Base-by-base conservation (phyloP, 1,140 invertebrate species). In the Nephila pilipes region DNA sequence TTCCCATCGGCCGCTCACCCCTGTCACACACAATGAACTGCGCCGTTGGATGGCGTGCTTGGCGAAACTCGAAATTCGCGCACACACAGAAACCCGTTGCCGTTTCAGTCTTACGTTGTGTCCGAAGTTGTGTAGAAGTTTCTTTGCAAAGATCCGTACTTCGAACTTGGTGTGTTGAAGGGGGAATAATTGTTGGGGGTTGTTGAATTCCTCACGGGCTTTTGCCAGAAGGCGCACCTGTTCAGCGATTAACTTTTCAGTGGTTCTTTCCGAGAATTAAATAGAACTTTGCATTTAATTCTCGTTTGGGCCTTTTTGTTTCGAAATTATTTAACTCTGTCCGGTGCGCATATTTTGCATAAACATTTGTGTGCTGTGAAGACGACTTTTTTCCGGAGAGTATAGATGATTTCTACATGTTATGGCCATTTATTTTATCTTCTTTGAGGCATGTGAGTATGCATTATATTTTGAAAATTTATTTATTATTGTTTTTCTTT, bases 31-130 rank as follows among this genome's bases (percentile, higher is more conserved):
- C 88, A 90, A 90, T 90, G 88, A 58, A 90, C 88, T 81, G 69
- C 88, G 88, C 85, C 85, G 55, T 36, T 80, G 69, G 88, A 80
- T 80, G 88, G 69, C 69, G 88, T 90, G 75, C 88, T 90, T 58
- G 88, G 65, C 88, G 88, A 32, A 90, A 90, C 88, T 90, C 88
- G 88, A 32, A 75, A 88, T 88, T 88, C 87, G 87, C 87, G 63
- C 63, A 69, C 87, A 75, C 75, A 58, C 87, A 46, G 46, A 46
- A 90, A 90, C 54, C 83, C 83, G 69, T 75, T 75, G 69, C 69
- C 85, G 58, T 55, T 83, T 63, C 60, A 88, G 65, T 80, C 69
- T 14, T 57, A 38, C 88, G 88, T 22, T 58, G 29, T 60, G 46
- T 46, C 88, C 54, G 29, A 81, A 80, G 29, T 80, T 57, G 58